A percentile compares a stretch with the other conserved stretches of the same genome.
phyloP scores from a whole-genome alignment of 2,888 invertebrate species.

The Metacarcinus magister region DNA sequence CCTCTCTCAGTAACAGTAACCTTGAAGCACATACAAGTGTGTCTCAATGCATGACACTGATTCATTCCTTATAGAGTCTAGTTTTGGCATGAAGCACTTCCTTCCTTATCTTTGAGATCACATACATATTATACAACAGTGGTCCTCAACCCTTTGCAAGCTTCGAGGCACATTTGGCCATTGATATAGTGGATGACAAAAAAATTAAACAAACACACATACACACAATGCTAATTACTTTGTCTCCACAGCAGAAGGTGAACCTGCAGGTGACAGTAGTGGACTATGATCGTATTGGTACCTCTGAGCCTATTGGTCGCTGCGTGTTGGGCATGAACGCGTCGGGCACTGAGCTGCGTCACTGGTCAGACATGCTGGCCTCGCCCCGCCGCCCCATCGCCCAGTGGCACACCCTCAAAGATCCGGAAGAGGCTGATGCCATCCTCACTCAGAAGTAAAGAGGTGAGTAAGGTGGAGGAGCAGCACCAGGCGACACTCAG shows the following conservation, averaged over 20 bases:
- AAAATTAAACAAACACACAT: background rate
- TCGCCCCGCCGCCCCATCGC: constrained; percentile 99
- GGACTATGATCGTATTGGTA: constrained; percentile 99
- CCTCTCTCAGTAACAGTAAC: too few species aligned
- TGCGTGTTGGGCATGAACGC: constrained; percentile 98
- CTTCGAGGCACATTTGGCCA: too few species aligned
- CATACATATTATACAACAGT: too few species aligned
- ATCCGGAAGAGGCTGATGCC: constrained; percentile 93
- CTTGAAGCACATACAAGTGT: too few species aligned
- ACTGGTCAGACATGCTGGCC: constrained; percentile 99
- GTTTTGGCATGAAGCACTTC: too few species aligned
- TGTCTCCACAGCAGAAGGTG: constrained; percentile 92
- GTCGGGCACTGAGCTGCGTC: constrained; percentile 98
- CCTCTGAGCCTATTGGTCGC: constrained; percentile 99
- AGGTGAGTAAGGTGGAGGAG: constrained; percentile 11
- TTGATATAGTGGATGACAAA: too few species aligned
- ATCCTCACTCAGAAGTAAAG: constrained; percentile 81
- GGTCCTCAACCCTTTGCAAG: too few species aligned
- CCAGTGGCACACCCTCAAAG: constrained; percentile 99
- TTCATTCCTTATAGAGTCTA: too few species aligned
- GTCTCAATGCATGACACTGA: too few species aligned
- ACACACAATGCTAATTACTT: background rate
- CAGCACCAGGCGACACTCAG: too few species aligned
- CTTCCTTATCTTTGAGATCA: too few species aligned
- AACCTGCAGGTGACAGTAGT: constrained; percentile 99